phyloP scores from a whole-genome alignment of 2,888 invertebrate genomes.

The Chromoteleia sp. region DNA sequence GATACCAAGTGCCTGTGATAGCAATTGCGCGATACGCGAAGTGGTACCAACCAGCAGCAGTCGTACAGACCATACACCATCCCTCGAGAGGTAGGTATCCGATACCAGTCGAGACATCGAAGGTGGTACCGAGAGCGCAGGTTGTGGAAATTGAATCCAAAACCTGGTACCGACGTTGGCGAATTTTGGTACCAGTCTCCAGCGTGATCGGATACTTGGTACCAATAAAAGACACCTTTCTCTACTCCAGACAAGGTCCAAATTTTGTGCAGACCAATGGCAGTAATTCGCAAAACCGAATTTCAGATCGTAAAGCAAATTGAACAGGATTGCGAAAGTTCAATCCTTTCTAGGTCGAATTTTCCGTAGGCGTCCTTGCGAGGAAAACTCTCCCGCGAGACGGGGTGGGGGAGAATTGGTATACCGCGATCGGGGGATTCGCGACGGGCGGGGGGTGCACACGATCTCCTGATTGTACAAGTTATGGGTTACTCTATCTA shows the following conservation, averaged over 20 bases:
- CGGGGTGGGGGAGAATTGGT: conserved; percentile 19
- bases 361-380: conserved; percentile 37
- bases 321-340: conserved; percentile 7
- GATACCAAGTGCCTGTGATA: conserved; percentile 55
- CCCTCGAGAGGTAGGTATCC: conserved; percentile 52
- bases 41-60: conserved; percentile 9
- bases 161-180: too few relatives aligned
- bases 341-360: conserved; percentile 30
- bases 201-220: background rate
- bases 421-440: conserved; percentile 5
- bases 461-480: conserved; percentile 41
- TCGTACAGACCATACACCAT: conserved; percentile 18
- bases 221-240: too few relatives aligned
- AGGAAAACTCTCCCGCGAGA: conserved; percentile 14
- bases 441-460: conserved; percentile 6
- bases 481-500: conserved; percentile 56
- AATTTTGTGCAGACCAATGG: too few relatives aligned
- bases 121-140: conserved; percentile 7
- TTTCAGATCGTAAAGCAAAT: too few relatives aligned
- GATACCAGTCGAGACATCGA: background rate
- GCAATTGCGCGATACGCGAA: conserved; percentile 30
- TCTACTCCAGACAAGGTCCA: background rate
- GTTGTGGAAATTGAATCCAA: background rate
- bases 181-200: background rate
- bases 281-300: too few relatives aligned